Evolutionary conservation across 2,797 vertebrate genomes (phyloP), one percentile per base, ranked within the genome.

Genomic region (Potorous gilbertii): DNA sequence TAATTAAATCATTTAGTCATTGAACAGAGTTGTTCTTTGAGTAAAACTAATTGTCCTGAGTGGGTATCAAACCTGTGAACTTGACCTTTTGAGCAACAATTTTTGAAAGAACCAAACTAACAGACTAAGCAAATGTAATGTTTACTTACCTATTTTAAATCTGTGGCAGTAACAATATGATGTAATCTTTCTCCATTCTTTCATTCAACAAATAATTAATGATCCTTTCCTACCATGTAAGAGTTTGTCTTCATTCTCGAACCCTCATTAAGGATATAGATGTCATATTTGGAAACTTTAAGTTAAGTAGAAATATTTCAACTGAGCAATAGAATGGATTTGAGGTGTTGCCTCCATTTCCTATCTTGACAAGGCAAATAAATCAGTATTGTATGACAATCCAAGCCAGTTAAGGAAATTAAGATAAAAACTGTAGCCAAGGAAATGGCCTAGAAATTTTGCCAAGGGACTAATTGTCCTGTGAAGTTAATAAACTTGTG

Each of bases 391-490:
- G 54, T 74, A 31, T 54, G 56, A 56, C 16, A 94, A 16, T 1
- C 12, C 18, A 87, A 52, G 40, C n/a, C 40, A 87, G 28, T 55
- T 34, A 91, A 91, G 89, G 28, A 90, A 92, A 92, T 31, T 1
- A 6, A 87, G 1, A 50, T 92, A 94, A 54, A 95, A 93, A 62
- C 28, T 50, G 40, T 87, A 28, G n/a, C 50, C 55, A 34, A 59
- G 54, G 55, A 92, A 87, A 56, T 46, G 91, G 92, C 54, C 28
- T 94, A 9, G 93, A 90, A 92, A 55, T 96, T 95, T 55, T 93
- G 21, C 92, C 91, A 81, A 62, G 50, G 29, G 74, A 55, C 31
- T 29, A 56, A 92, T 55, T 94, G 13, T 87, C 56, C 55, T 95
- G 3, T 56, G 2, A 4, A 87, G 81, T 95, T 90, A 92, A 66